phyloP scores from a whole-genome alignment of 2,888 invertebrate genomes.

The Pterostichus niger region DNA sequence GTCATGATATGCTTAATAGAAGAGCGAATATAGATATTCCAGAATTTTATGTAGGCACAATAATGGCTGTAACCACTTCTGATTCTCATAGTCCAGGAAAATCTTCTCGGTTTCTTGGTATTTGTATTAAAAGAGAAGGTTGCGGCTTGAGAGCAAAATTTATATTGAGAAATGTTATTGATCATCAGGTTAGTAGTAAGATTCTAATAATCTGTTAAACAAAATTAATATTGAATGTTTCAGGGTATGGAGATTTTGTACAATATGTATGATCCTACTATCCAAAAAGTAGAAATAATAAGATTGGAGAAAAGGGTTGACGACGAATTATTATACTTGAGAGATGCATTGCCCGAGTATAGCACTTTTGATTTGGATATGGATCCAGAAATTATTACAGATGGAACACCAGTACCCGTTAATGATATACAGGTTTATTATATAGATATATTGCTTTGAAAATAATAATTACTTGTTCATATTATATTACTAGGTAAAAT shows the following conservation, averaged over 20 bases:
- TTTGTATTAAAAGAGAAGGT: constrained; percentile 93
- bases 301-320: constrained; percentile 96
- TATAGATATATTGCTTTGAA: not conserved
- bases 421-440: constrained; percentile 83
- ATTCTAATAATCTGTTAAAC: not conserved
- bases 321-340: constrained; percentile 90
- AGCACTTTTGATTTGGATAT: constrained; percentile 96
- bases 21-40: constrained; percentile 92
- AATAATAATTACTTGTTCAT: not conserved
- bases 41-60: constrained; percentile 97
- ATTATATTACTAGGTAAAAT: constrained; percentile 79
- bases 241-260: constrained; percentile 84
- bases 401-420: constrained; percentile 88
- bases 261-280: constrained; percentile 95
- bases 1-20: constrained; percentile 94
- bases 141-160: constrained; percentile 92
- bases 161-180: constrained; percentile 94
- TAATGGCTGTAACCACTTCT: constrained; percentile 92
- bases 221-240: constrained; percentile 67
- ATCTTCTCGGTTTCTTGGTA: constrained; percentile 92
- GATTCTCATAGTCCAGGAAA: constrained; percentile 93
- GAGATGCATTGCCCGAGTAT: constrained; percentile 94
- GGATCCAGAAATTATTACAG: constrained; percentile 89
- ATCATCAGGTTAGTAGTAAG: constrained; percentile 82
- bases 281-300: constrained; percentile 93